A percentile compares a stretch with the other conserved stretches of the same genome.
Conservation (phyloP, 23 tunicate species). For the Ciona savignyi region DNA sequence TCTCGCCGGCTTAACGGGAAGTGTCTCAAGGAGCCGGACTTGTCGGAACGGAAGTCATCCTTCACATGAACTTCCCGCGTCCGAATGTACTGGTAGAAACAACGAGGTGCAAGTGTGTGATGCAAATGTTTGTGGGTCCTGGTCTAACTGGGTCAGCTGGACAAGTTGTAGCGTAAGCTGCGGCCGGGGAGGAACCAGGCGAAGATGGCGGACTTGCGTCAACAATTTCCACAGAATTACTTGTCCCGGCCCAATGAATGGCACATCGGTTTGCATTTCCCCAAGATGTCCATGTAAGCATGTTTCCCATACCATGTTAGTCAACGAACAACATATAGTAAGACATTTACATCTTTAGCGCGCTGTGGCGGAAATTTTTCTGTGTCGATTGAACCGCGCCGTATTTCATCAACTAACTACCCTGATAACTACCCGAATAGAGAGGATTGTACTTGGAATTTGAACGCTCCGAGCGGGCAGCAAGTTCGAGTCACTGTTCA, state of each 20-base stretch:
- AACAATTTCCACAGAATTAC: too few species aligned
- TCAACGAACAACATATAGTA: too few species aligned
- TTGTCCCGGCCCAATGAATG: too few species aligned
- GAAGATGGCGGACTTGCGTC: not conserved
- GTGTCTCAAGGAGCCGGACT: not conserved
- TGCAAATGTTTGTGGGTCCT: not conserved
- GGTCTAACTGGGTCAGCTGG: not conserved
- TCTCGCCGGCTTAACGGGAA: too few species aligned
- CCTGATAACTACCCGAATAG: not conserved
- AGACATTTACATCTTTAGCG: too few species aligned
- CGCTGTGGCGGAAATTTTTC: too few species aligned
- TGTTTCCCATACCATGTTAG: too few species aligned
- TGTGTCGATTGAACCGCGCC: too few species aligned
- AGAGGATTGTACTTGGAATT: not conserved
- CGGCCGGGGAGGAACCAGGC: not conserved
- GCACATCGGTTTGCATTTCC: too few species aligned
- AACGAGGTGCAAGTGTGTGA: not conserved
- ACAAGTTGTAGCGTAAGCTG: not conserved
- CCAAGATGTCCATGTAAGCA: too few species aligned
- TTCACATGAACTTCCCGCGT: not conserved
- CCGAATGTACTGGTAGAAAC: not conserved
- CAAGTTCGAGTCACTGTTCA: not conserved
- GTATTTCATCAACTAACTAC: not conserved
- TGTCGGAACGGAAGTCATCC: not conserved
- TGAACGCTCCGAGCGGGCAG: not conserved